phyloP scores from a whole-genome alignment of 2,113 vertebrate species.

The Lonchura striata region DNA sequence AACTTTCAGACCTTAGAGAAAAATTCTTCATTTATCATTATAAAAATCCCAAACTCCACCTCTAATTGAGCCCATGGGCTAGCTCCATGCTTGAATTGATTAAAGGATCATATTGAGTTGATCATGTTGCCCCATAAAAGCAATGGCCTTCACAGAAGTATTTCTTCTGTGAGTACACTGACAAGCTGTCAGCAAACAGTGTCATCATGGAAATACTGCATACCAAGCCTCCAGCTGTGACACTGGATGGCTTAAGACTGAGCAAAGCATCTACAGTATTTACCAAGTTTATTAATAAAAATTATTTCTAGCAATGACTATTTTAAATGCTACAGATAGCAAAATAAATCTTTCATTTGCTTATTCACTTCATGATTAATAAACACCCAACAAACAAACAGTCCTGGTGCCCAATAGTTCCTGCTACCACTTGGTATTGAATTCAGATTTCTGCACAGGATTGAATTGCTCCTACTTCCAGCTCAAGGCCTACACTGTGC shows the following conservation, averaged over 20 bases:
- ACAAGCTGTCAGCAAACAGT: neutral
- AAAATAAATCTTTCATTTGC: neutral
- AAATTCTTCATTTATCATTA: too few relatives aligned
- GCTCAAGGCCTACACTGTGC: neutral
- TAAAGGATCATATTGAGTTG: too few relatives aligned
- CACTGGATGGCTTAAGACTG: neutral
- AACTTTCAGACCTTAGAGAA: too few relatives aligned
- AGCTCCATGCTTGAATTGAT: too few relatives aligned
- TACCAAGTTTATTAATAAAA: neutral
- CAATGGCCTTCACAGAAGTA: neutral
- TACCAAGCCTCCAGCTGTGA: neutral
- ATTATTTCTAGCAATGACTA: neutral
- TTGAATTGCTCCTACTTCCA: neutral
- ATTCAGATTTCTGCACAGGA: neutral
- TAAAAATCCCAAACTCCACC: too few relatives aligned
- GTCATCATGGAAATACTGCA: neutral
- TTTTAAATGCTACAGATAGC: neutral
- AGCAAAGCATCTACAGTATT: neutral
- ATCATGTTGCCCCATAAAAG: neutral
- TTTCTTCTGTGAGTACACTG: neutral
- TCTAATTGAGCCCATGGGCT: too few relatives aligned
- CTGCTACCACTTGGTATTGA: neutral
- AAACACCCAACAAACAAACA: neutral
- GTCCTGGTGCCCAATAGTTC: neutral
- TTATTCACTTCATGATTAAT: neutral